Conservation (phyloP, 2,797 vertebrate species). For the Scolopax rusticola region DNA sequence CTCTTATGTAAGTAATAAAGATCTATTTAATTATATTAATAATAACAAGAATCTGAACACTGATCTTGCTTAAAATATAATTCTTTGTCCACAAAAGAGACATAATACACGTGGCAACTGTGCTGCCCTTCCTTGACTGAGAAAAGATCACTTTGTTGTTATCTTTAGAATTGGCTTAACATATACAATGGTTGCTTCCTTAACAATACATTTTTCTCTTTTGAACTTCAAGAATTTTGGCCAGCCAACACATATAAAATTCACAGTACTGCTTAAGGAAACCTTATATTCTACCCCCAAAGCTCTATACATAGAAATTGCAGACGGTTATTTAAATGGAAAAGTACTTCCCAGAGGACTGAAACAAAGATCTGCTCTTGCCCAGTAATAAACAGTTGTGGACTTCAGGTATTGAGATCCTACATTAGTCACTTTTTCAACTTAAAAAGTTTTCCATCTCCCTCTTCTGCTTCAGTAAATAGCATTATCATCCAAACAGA, state of each 20-base stretch:
- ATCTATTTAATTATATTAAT: background rate
- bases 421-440: background rate
- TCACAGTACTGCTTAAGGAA: background rate
- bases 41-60: background rate
- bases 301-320: background rate
- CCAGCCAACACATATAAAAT: background rate
- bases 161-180: conserved; percentile 1
- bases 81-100: background rate
- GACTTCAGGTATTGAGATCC: background rate
- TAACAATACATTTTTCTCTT: background rate
- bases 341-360: background rate
- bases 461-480: background rate
- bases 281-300: background rate
- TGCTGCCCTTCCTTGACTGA: background rate
- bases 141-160: background rate
- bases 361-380: background rate
- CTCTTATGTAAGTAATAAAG: background rate
- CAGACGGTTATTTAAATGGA: background rate
- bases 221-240: background rate
- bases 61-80: background rate
- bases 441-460: background rate
- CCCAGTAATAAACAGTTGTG: background rate
- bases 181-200: background rate
- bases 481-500: background rate
- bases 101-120: background rate